These are phyloP conservation scores for Lophotriccus pileatus DNA, from an alignment of 2,797 vertebrate genomes.

Conservation along the genomic window DNA sequence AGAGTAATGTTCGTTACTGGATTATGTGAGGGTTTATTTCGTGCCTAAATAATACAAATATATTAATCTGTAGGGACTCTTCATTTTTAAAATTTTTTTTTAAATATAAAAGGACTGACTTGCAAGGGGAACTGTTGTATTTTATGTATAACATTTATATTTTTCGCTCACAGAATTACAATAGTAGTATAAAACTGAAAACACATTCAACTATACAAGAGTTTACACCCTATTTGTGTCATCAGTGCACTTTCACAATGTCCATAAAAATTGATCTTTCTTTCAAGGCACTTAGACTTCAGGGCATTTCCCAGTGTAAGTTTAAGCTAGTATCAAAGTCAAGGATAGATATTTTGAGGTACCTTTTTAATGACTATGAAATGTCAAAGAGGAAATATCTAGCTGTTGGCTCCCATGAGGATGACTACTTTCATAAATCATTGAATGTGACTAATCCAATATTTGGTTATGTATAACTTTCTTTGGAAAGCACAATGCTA, in stretches of 20 bases:
- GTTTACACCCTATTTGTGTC: not conserved
- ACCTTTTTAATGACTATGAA: not conserved
- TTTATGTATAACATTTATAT: not conserved
- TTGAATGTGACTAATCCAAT: not conserved
- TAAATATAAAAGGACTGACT: not conserved
- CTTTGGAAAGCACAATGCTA: not conserved
- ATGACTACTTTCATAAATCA: not conserved
- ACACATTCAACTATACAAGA: not conserved
- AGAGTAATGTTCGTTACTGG: not conserved
- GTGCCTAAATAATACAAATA: not conserved
- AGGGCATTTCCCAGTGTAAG: not conserved
- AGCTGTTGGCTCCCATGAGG: not conserved
- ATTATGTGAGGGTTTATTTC: not conserved
- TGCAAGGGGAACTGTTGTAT: not conserved
- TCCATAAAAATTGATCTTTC: not conserved
- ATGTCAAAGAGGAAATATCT: not conserved
- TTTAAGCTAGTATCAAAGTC: not conserved
- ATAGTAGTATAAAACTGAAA: not conserved
- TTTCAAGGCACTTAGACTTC: not conserved
- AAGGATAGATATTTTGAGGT: not conserved
- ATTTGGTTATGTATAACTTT: not conserved
- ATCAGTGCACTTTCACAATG: not conserved
- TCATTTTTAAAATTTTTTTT: not conserved
- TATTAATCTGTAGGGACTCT: not conserved
- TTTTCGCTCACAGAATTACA: not conserved